These are phyloP conservation scores for Boleophthalmus pectinirostris DNA, from an alignment of 2,113 vertebrate species.

Conservation along the genomic window DNA sequence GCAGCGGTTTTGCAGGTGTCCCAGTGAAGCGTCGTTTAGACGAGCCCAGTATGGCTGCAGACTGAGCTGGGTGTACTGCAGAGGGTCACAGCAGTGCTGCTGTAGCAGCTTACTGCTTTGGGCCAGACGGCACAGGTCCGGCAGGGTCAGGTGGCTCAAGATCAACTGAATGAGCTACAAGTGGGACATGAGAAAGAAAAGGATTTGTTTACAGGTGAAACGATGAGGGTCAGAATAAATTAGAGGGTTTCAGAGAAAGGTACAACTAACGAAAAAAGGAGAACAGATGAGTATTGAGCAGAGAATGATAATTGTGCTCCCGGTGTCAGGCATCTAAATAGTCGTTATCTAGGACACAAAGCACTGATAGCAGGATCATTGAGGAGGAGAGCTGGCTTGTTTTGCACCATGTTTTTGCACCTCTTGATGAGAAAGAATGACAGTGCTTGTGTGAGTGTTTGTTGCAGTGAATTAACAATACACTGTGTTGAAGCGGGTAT, in stretches of 20 bases:
- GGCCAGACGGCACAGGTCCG: slow-evolving; percentile 94
- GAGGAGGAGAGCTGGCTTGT: slow-evolving; percentile 52
- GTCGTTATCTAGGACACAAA: slow-evolving; percentile 53
- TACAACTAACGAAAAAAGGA: slow-evolving; percentile 18
- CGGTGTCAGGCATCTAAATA: slow-evolving; percentile 48
- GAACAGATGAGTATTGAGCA: slow-evolving; percentile 27
- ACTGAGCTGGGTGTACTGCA: slow-evolving; percentile 96
- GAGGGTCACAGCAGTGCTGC: slow-evolving; percentile 96
- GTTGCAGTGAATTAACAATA: slow-evolving; percentile 62
- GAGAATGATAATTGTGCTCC: slow-evolving; percentile 54
- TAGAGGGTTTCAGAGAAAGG: slow-evolving; percentile 10
- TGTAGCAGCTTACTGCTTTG: slow-evolving; percentile 95
- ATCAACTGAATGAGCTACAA: slow-evolving; percentile 95
- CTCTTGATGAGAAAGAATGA: slow-evolving; percentile 49
- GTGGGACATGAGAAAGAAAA: slow-evolving; percentile 32
- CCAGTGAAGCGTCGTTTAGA: slow-evolving; percentile 89
- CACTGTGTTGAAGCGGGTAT: slow-evolving; percentile 58
- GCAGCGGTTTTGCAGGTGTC: slow-evolving; percentile 91
- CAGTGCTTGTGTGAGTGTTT: slow-evolving; percentile 40
- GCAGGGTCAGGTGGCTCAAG: slow-evolving; percentile 93
- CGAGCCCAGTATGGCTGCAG: slow-evolving; percentile 96
- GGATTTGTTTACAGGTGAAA: slow-evolving; percentile 13
- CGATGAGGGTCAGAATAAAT: neutral
- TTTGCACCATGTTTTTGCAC: slow-evolving; percentile 36
- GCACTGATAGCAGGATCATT: slow-evolving; percentile 44